Evolutionary conservation across 2,113 vertebrate species (phyloP).

Genomic region (Phoenicopterus ruber): DNA sequence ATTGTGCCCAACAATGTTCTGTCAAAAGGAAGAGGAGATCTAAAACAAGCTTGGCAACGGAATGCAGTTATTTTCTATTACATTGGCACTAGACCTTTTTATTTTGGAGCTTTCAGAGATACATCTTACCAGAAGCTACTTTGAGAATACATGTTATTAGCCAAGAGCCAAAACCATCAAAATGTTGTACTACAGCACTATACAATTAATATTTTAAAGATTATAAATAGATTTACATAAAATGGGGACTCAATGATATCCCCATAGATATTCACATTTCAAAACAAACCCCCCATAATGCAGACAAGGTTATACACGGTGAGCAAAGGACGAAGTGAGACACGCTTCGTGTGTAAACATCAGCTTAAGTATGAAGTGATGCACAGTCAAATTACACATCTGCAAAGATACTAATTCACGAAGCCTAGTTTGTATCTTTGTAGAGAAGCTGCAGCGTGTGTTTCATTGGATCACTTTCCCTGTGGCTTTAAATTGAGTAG

Average conservation of each 20-base stretch:
- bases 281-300: not conserved
- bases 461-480: not conserved
- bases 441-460: not conserved
- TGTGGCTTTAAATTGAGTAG: not conserved
- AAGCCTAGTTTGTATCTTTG: not conserved
- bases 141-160: not conserved
- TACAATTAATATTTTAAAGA: not conserved
- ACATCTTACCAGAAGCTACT: not conserved
- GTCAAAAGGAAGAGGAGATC: slow-evolving; percentile 35
- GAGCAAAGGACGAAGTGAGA: not conserved
- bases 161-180: not conserved
- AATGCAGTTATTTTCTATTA: slow-evolving; percentile 11
- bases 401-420: not conserved
- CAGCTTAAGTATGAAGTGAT: not conserved
- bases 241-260: not conserved
- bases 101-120: not conserved
- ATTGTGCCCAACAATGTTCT: slow-evolving; percentile 5
- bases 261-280: not conserved
- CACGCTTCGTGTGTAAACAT: not conserved
- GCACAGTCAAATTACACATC: not conserved
- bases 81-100: not conserved
- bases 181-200: not conserved
- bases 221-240: not conserved
- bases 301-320: not conserved
- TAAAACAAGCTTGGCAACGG: slow-evolving; percentile 37